A percentile compares a stretch with the other conserved stretches of the same genome.
phyloP scores from a whole-genome alignment of 2,888 invertebrate species.

The Andrena chrysosceles region DNA sequence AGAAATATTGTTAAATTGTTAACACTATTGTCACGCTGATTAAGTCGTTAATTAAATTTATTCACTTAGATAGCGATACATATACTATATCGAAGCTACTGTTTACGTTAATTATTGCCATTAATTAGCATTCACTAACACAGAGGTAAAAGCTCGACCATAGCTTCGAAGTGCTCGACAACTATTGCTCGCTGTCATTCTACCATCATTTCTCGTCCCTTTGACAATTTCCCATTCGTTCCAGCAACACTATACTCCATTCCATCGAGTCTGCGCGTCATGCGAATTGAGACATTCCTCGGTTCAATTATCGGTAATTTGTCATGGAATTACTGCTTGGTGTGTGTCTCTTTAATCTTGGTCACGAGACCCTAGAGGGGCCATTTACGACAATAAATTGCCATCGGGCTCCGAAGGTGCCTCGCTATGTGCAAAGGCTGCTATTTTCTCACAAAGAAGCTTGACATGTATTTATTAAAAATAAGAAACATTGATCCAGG shows the following conservation, averaged over 20 bases:
- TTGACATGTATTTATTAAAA: background rate
- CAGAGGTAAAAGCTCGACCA: background rate
- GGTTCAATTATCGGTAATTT: conserved; percentile 27
- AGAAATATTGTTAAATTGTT: too few species aligned
- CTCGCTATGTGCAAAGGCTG: background rate
- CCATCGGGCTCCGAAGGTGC: background rate
- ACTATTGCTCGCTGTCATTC: background rate
- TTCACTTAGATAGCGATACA: too few species aligned
- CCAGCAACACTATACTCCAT: background rate
- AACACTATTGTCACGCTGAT: too few species aligned
- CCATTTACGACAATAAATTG: conserved; percentile 1
- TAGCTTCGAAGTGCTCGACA: background rate
- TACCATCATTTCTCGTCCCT: background rate
- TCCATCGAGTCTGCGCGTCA: background rate
- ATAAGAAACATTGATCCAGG: background rate
- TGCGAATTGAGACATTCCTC: conserved; percentile 20
- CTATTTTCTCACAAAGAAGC: background rate
- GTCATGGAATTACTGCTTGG: background rate
- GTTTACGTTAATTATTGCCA: too few species aligned
- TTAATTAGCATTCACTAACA: too few species aligned
- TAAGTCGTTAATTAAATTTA: too few species aligned
- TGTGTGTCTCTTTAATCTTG: conserved; percentile 22
- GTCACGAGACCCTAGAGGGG: background rate
- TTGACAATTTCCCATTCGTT: conserved; percentile 4
- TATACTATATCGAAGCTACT: too few species aligned